Conservation (phyloP, 2,113 vertebrate species). For the Notiomystis cincta region DNA sequence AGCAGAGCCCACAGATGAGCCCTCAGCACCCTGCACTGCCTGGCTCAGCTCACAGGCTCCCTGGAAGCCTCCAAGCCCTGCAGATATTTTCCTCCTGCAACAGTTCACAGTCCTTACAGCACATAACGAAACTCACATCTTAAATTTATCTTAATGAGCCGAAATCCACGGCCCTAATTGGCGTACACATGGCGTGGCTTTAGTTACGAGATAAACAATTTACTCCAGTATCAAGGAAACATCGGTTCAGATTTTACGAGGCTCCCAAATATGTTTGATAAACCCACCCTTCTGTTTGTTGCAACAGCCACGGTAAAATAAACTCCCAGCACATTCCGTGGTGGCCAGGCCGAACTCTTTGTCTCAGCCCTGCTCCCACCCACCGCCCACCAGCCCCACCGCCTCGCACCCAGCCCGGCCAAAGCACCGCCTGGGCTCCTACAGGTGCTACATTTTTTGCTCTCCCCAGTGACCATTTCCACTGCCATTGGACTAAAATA, state of each 20-base stretch:
- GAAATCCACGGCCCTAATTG: slow-evolving; percentile 2
- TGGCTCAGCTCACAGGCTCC: not conserved
- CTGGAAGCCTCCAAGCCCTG: not conserved
- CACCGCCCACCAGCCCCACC: not conserved
- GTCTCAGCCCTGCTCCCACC: slow-evolving; percentile 44
- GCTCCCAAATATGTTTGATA: slow-evolving; percentile 54
- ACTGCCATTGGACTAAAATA: slow-evolving; percentile 55
- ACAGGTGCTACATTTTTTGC: slow-evolving; percentile 74
- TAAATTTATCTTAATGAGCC: slow-evolving; percentile 37
- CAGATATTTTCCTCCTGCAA: not conserved
- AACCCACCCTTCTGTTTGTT: slow-evolving; percentile 50
- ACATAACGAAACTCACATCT: not conserved
- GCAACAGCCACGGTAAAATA: slow-evolving; percentile 59
- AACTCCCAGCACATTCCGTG: slow-evolving; percentile 28
- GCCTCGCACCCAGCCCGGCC: slow-evolving; percentile 15
- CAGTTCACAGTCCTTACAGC: not conserved
- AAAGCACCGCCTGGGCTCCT: slow-evolving; percentile 43
- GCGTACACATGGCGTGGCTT: slow-evolving; percentile 10
- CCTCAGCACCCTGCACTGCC: not conserved
- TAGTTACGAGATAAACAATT: slow-evolving; percentile 66
- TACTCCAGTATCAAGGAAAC: slow-evolving; percentile 62
- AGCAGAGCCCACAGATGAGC: not conserved
- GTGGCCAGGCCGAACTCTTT: slow-evolving; percentile 49
- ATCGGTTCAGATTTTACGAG: slow-evolving; percentile 48
- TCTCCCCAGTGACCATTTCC: slow-evolving; percentile 57